Evolutionary conservation across 1,140 invertebrate species (phyloP).

Genomic region (Leptinotarsa undecemlineata): DNA sequence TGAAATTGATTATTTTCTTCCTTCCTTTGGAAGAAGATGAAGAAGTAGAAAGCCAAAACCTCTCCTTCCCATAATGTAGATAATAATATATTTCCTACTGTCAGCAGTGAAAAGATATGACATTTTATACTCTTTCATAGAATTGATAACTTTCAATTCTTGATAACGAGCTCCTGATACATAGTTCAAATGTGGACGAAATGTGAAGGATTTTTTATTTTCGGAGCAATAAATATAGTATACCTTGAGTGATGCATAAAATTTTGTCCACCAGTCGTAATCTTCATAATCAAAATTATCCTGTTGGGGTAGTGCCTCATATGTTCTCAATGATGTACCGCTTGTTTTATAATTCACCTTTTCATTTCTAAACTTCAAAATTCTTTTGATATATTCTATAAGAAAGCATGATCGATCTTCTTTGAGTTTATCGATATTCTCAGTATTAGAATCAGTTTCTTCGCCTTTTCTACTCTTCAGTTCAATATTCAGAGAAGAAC

Average conservation of each 20-base stretch:
- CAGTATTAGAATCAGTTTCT: background rate
- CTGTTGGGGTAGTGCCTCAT: constrained; percentile 25
- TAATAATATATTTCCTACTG: too few relatives aligned
- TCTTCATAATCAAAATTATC: constrained; percentile 46
- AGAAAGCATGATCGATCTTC: background rate
- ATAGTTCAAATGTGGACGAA: too few relatives aligned
- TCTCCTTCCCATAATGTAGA: too few relatives aligned
- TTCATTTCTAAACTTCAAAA: background rate
- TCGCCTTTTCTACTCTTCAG: background rate
- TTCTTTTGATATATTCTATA: background rate
- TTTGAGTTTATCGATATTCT: background rate
- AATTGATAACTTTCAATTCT: too few relatives aligned
- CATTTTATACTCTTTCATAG: too few relatives aligned
- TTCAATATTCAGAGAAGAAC: background rate
- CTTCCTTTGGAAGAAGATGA: too few relatives aligned
- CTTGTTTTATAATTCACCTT: background rate
- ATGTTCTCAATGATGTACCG: constrained; percentile 6
- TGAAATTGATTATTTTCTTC: too few relatives aligned
- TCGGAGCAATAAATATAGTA: background rate
- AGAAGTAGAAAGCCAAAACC: too few relatives aligned
- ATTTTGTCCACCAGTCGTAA: constrained; percentile 80
- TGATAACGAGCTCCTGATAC: too few relatives aligned
- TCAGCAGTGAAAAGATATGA: too few relatives aligned
- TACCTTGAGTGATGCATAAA: constrained; percentile 63
- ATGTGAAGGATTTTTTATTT: background rate